phyloP scores from a whole-genome alignment of 2,113 vertebrate species.

The Geococcyx californianus region DNA sequence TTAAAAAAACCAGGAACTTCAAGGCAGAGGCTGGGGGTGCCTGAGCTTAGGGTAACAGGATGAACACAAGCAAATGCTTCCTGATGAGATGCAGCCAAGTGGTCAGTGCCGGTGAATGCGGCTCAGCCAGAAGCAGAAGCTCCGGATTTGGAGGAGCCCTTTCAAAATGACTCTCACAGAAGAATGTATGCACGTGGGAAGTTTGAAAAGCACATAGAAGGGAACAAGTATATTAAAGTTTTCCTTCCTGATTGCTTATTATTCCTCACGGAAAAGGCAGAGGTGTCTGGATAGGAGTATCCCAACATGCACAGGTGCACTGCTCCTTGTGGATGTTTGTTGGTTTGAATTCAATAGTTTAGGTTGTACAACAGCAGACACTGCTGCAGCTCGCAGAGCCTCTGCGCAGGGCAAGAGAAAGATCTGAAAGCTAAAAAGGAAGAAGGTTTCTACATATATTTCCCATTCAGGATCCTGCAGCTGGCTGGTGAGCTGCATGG shows the following conservation, averaged over 20 bases:
- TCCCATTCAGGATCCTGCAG: neutral
- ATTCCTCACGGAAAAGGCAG: neutral
- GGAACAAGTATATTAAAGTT: neutral
- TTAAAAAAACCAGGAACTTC: neutral
- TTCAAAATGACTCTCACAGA: neutral
- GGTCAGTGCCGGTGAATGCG: neutral
- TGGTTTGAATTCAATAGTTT: neutral
- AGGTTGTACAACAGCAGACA: neutral
- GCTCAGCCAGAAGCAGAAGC: neutral
- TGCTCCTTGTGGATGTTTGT: fast-evolving
- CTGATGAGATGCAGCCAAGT: neutral
- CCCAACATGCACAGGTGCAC: fast-evolving
- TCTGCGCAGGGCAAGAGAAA: neutral
- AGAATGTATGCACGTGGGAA: neutral
- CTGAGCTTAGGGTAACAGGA: neutral
- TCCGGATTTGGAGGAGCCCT: neutral
- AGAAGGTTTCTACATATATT: neutral
- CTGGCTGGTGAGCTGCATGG: neutral
- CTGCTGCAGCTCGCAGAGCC: neutral
- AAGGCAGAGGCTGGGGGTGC: neutral
- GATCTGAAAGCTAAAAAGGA: conserved; percentile 7
- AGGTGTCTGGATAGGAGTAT: neutral
- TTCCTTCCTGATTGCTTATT: neutral
- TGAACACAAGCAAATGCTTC: neutral
- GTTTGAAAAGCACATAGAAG: neutral